phyloP scores from a whole-genome alignment of 2,797 vertebrate genomes.

The Halcyon badia region DNA sequence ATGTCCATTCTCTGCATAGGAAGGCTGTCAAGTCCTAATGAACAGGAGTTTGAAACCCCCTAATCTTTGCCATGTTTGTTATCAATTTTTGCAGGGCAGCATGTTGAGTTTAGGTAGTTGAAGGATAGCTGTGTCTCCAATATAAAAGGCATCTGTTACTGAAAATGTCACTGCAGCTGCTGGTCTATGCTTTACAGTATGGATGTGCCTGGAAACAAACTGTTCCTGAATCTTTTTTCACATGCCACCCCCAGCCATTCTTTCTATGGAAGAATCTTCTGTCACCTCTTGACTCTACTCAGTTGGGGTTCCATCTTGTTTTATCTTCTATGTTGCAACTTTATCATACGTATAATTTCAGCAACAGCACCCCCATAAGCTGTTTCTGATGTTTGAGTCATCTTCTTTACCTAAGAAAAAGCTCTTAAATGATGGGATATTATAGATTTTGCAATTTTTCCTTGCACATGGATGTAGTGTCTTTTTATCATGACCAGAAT shows the following conservation, averaged over 20 bases:
- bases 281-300: background rate
- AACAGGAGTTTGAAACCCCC: background rate
- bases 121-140: background rate
- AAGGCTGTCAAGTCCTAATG: background rate
- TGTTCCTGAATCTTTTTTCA: background rate
- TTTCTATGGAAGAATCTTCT: background rate
- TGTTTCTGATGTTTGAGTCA: background rate
- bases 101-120: background rate
- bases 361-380: background rate
- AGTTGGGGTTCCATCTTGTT: background rate
- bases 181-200: background rate
- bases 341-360: background rate
- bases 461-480: background rate
- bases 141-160: background rate
- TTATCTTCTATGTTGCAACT: background rate
- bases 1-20: background rate
- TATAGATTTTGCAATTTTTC: background rate
- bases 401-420: background rate
- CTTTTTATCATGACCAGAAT: background rate
- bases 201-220: background rate
- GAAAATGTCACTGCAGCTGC: background rate
- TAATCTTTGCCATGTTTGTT: background rate
- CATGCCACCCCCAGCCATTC: background rate
- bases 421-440: accelerated
- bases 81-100: background rate